Evolutionary conservation across 2,888 invertebrate genomes (phyloP), one percentile per base, ranked within the genome.

Genomic region (Hirtodrosophila confusa): DNA sequence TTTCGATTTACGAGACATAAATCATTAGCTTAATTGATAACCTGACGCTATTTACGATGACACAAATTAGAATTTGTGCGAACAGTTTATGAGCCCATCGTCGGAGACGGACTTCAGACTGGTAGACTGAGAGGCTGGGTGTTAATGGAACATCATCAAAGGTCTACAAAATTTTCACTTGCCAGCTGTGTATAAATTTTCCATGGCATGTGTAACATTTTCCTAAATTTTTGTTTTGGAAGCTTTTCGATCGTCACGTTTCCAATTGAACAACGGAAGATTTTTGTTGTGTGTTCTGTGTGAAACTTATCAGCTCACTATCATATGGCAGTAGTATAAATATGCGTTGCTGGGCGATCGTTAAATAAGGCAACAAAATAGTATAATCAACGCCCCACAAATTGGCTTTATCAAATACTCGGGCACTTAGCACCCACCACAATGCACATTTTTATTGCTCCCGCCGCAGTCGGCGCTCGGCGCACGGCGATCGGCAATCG

Each of bases 61-160:
- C 88, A 86, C 88, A 84, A 84, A 88, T 84, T 84, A 84, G 88
- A 84, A 88, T 79, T 83, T 87, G 88, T 85, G 80, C 70, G 72
- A 87, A 78, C 87, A 75, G 70, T 80, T 83, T 86, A 83, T 78
- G 87, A 33, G 49, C 67, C 41, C 78, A 24, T 58, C 55, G 49
- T 48, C 63, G 33, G 27, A 31, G 43, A 48, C 69, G 41, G 45
- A 36, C 39, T 35, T 24, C 17, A 31, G 12, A 45, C 11, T 40
- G 29, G 6, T 12, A 23, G 27, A 27, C 27, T 11, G 10, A n/a
- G 31, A 11, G 23, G 4, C 41, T 50, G 76, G 66, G 73, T 83
- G 80, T 68, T 76, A 86, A 83, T 78, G 72, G 65, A 55, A 43
- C 39, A 40, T 45, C 48, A 55, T 63, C 50, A 58, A 40, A 56